Evolutionary conservation across 2,888 invertebrate genomes (phyloP).

Genomic region (Parapristionchus giblindavisi): DNA sequence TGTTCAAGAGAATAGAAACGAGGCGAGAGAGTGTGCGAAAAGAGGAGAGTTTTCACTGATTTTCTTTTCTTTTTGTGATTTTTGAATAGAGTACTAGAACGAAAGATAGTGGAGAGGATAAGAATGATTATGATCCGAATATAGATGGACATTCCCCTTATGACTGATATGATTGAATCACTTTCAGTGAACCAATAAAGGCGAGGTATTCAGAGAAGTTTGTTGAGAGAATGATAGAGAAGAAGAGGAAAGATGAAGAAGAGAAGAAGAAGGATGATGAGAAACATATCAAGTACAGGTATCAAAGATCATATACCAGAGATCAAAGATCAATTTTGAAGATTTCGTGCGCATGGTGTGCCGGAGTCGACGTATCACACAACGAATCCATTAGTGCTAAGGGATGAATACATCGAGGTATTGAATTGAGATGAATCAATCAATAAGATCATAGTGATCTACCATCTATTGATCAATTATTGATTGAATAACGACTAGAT

Average conservation of each 20-base stretch:
- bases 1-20: background rate
- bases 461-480: background rate
- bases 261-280: constrained; percentile 10
- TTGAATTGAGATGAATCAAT: too few species aligned
- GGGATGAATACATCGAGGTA: constrained; percentile 29
- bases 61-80: too few species aligned
- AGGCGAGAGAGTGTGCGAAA: too few species aligned
- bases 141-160: too few species aligned
- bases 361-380: constrained; percentile 19
- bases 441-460: background rate
- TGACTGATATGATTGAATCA: too few species aligned
- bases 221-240: constrained; percentile 15
- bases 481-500: too few species aligned
- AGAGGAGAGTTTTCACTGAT: too few species aligned
- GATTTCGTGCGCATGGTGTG: constrained; percentile 7
- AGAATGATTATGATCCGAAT: too few species aligned
- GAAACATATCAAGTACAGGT: constrained; percentile 26
- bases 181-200: constrained; percentile 12
- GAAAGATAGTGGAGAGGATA: too few species aligned
- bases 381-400: constrained; percentile 16
- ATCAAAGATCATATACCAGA: background rate
- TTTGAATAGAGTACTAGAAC: too few species aligned
- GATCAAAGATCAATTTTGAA: background rate
- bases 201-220: constrained; percentile 19
- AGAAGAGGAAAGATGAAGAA: constrained; percentile 25